A percentile compares a stretch with the other conserved stretches of the same genome.
phyloP scores from a whole-genome alignment of 2,797 vertebrate species.

The Myiotriccus ornatus region DNA sequence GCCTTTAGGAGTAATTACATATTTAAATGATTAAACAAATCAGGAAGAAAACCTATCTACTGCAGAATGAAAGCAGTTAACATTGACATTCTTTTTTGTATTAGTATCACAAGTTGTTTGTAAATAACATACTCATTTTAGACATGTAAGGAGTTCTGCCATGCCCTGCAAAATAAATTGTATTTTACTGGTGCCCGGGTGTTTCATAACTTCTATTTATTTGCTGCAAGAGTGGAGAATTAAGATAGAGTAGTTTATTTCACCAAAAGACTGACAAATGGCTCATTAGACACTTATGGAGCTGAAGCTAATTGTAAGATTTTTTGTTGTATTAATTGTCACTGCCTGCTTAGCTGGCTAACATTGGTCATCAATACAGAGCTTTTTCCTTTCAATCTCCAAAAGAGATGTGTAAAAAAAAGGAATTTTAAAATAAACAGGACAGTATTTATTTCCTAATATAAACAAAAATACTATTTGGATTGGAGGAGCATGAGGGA shows the following conservation, averaged over 20 bases:
- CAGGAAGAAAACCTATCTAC: constrained; percentile 68
- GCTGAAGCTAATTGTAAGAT: constrained; percentile 75
- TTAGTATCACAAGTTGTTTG: constrained; percentile 75
- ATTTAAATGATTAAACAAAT: constrained; percentile 79
- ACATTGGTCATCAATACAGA: constrained; percentile 59
- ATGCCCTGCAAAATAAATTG: constrained; percentile 77
- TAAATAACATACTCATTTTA: constrained; percentile 77
- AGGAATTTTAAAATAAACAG: constrained; percentile 35
- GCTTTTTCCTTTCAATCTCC: not conserved
- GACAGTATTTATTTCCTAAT: constrained; percentile 59
- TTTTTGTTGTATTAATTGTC: constrained; percentile 75
- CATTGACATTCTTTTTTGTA: constrained; percentile 67
- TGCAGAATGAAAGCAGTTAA: constrained; percentile 72
- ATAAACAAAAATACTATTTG: constrained; percentile 67
- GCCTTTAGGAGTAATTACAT: constrained; percentile 76
- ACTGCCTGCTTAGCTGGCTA: constrained; percentile 68
- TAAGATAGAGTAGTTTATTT: constrained; percentile 80
- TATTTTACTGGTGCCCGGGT: constrained; percentile 76
- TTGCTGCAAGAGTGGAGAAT: constrained; percentile 79
- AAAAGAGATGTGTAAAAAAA: not conserved
- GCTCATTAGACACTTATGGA: constrained; percentile 78
- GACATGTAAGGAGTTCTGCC: constrained; percentile 73
- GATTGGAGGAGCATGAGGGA: constrained; percentile 59
- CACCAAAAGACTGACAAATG: constrained; percentile 80
- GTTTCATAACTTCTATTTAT: constrained; percentile 81